Percentiles rank a stretch among this genome's conserved stretches.
These are phyloP conservation scores for Cyclophora punctaria DNA, from an alignment of 2,888 invertebrate genomes.

Conservation along the genomic window DNA sequence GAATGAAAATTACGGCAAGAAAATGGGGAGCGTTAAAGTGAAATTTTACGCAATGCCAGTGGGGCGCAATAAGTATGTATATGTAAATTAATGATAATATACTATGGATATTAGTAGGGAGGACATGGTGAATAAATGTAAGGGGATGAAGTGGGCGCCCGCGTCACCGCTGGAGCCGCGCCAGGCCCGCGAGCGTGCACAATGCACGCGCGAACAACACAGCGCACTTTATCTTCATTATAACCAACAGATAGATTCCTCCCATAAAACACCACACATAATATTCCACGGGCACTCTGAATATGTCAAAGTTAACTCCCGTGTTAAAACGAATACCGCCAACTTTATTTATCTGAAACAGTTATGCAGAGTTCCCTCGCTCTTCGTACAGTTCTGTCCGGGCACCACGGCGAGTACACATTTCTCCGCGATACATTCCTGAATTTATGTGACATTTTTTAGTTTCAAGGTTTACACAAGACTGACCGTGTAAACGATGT, in stretches of 20 bases:
- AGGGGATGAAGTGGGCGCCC: constrained; percentile 22
- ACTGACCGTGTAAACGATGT: constrained; percentile 35
- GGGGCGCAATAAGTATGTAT: constrained; percentile 20
- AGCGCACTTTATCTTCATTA: constrained; percentile 46
- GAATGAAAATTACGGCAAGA: constrained; percentile 14
- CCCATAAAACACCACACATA: constrained; percentile 2
- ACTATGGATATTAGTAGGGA: constrained; percentile 30
- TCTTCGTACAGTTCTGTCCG: too few relatives aligned
- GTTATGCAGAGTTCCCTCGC: too few relatives aligned
- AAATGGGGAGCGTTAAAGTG: constrained; percentile 14
- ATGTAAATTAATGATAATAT: constrained; percentile 34
- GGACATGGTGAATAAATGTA: constrained; percentile 34
- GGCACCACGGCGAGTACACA: too few relatives aligned
- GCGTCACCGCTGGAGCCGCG: constrained; percentile 30
- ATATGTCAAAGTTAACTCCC: too few relatives aligned
- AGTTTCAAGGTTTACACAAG: constrained; percentile 21
- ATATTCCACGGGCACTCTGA: too few relatives aligned
- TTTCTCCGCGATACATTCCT: constrained; percentile 4
- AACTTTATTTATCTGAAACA: too few relatives aligned
- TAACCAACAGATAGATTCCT: constrained; percentile 15
- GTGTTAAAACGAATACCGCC: too few relatives aligned
- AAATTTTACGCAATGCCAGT: constrained; percentile 23
- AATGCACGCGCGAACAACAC: constrained; percentile 31
- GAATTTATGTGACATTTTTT: constrained; percentile 13
- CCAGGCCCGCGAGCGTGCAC: constrained; percentile 22